A percentile compares a stretch with the other conserved stretches of the same genome.
These are phyloP conservation scores for Esox niger DNA, from an alignment of 2,113 vertebrate species.

Conservation along the genomic window DNA sequence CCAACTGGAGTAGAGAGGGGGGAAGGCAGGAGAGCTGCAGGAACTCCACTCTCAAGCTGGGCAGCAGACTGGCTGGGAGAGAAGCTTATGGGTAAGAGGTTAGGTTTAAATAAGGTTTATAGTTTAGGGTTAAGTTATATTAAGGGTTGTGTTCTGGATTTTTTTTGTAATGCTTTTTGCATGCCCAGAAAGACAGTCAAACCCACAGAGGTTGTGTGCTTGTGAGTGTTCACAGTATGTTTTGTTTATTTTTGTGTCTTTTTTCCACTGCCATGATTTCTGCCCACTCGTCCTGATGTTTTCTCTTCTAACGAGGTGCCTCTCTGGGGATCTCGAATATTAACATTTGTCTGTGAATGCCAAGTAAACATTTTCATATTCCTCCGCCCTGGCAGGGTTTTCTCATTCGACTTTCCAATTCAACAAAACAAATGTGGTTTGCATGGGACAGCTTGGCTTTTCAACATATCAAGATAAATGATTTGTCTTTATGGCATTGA, in stretches of 20 bases:
- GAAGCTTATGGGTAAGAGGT: slow-evolving; percentile 1
- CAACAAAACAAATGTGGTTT: slow-evolving; percentile 81
- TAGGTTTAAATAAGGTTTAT: too few relatives aligned
- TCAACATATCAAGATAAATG: slow-evolving; percentile 98
- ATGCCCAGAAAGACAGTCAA: too few relatives aligned
- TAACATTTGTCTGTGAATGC: slow-evolving; percentile 45
- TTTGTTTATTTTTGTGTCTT: background rate
- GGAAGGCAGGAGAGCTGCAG: slow-evolving; percentile 9
- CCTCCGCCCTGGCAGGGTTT: slow-evolving; percentile 66
- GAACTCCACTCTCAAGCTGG: slow-evolving; percentile 27
- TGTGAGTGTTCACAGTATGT: slow-evolving; percentile 8
- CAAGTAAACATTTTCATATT: slow-evolving; percentile 50
- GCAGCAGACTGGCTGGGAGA: slow-evolving; percentile 3
- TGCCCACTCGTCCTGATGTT: background rate
- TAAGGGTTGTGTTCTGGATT: too few relatives aligned
- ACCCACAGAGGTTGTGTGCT: background rate
- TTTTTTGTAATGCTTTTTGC: too few relatives aligned
- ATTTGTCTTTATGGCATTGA: slow-evolving; percentile 98
- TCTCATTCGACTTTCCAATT: slow-evolving; percentile 76
- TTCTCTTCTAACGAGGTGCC: slow-evolving; percentile 1
- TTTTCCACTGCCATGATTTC: background rate
- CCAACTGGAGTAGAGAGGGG: slow-evolving; percentile 56
- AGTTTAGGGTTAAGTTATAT: too few relatives aligned
- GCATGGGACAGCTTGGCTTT: slow-evolving; percentile 88
- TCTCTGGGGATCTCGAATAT: slow-evolving; percentile 37